Percentiles rank a stretch among this genome's conserved stretches.
phyloP scores from a whole-genome alignment of 2,113 vertebrate species.

The Jacana jacana region DNA sequence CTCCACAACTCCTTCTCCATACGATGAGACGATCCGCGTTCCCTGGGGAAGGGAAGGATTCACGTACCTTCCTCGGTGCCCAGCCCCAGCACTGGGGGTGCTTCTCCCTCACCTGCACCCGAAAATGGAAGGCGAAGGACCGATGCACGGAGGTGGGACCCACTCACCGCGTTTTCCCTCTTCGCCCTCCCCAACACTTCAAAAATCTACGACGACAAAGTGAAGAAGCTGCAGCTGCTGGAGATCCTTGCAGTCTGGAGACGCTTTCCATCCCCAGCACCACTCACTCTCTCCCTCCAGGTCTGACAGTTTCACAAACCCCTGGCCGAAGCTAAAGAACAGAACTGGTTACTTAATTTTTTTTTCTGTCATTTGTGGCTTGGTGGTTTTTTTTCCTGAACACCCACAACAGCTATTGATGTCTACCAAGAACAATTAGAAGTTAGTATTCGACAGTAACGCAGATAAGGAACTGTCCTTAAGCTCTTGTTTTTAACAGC shows the following conservation, averaged over 20 bases:
- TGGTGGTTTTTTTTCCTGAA: background rate
- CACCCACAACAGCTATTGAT: background rate
- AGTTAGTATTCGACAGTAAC: background rate
- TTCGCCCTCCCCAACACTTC: background rate
- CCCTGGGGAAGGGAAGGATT: background rate
- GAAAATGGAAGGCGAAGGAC: background rate
- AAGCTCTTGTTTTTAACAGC: constrained; percentile 5
- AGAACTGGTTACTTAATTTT: background rate
- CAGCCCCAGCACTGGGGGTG: background rate
- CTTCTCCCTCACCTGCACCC: background rate
- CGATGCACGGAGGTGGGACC: accelerated
- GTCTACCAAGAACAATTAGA: background rate
- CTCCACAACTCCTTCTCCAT: background rate
- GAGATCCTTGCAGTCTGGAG: background rate
- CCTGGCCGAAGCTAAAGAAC: background rate
- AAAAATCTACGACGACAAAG: background rate
- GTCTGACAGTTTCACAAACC: background rate
- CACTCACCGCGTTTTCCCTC: background rate
- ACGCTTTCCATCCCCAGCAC: background rate
- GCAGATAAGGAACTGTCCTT: background rate
- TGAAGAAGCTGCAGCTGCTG: background rate
- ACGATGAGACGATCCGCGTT: background rate
- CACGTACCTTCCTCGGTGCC: accelerated
- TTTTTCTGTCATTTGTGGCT: background rate
- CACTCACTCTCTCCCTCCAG: background rate